A percentile compares a stretch with the other conserved stretches of the same genome.
phyloP scores from a whole-genome alignment of 2,888 invertebrate species.

The Tiliacea citrago region DNA sequence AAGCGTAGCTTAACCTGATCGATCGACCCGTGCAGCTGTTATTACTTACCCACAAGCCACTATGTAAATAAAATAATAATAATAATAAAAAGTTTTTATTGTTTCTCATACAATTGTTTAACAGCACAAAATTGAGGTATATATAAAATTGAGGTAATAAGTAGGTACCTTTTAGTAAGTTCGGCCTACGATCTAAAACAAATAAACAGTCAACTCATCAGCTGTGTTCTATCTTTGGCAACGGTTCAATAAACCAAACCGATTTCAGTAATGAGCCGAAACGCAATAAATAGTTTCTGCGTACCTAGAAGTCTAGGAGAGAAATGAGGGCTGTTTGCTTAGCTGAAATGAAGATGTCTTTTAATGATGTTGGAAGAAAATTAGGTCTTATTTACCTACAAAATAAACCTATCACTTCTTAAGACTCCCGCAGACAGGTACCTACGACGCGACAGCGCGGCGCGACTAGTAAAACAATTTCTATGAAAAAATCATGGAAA shows the following conservation, averaged over 20 bases:
- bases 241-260: slow-evolving; percentile 69
- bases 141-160: no score
- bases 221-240: slow-evolving; percentile 73
- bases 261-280: slow-evolving; percentile 64
- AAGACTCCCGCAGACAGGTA: no score
- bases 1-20: no score
- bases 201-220: slow-evolving; percentile 65
- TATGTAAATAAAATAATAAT: slow-evolving; percentile 44
- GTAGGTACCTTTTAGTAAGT: slow-evolving; percentile 44
- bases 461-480: no score
- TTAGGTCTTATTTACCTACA: not conserved
- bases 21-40: no score
- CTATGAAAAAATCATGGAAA: no score
- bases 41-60: not conserved
- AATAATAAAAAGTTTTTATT: no score
- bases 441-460: no score
- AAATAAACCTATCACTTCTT: not conserved
- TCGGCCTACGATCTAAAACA: slow-evolving; percentile 58
- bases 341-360: slow-evolving; percentile 17
- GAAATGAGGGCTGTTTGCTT: slow-evolving; percentile 24
- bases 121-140: no score
- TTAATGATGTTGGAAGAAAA: slow-evolving; percentile 14
- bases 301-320: slow-evolving; percentile 32
- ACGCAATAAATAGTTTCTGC: slow-evolving; percentile 48
- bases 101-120: no score